These are phyloP conservation scores for Xerus rutilus DNA, from an alignment of 2,797 vertebrate species.

Conservation along the genomic window DNA sequence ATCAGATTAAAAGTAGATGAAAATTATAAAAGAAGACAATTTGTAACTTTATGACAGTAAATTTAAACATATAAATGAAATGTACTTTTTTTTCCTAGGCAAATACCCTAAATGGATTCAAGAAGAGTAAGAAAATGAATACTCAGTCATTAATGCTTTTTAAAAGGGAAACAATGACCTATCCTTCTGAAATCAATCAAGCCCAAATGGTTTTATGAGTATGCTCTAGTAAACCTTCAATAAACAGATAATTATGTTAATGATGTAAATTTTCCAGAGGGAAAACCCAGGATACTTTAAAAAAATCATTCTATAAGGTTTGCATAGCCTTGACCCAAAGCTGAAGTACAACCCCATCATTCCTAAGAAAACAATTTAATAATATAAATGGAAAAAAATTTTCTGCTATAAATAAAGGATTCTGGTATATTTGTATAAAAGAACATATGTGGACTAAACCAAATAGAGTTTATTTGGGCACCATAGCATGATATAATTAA, in stretches of 20 bases:
- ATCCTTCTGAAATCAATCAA: not conserved
- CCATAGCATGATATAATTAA: not conserved
- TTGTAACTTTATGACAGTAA: not conserved
- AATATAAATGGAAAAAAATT: not conserved
- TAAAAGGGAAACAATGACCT: not conserved
- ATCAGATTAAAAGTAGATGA: not conserved
- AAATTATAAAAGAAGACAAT: not conserved
- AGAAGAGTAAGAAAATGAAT: not conserved
- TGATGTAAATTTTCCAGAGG: not conserved
- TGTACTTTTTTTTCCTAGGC: not conserved
- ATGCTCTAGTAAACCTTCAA: not conserved
- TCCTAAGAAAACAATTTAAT: not conserved
- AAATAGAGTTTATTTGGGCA: not conserved
- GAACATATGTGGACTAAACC: not conserved
- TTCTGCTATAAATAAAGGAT: not conserved
- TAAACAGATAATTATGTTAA: not conserved
- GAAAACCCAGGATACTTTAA: not conserved
- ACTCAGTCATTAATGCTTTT: not conserved
- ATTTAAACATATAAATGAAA: not conserved
- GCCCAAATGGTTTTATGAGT: not conserved
- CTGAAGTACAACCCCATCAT: not conserved
- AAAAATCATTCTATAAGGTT: not conserved
- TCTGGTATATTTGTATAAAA: not conserved
- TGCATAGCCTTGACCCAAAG: not conserved
- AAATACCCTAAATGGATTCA: slow-evolving; percentile 32